Percentiles rank a stretch among this genome's conserved stretches.
These are phyloP conservation scores for Eilema sororculum DNA, from an alignment of 2,888 invertebrate genomes.

Conservation along the genomic window DNA sequence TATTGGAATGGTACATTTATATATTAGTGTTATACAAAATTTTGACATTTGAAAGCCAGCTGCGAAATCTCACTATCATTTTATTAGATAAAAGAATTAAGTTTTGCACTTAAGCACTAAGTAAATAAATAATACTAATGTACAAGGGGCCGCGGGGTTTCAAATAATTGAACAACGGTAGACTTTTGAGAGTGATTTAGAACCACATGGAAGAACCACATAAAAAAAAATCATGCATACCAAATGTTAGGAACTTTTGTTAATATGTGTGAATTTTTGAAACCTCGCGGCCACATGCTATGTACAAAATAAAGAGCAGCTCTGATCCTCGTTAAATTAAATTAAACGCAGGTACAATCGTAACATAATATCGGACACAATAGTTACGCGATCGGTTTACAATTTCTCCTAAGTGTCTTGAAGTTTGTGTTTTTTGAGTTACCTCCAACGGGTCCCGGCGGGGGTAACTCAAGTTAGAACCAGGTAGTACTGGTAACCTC, in stretches of 20 bases:
- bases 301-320: conserved; percentile 63
- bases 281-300: conserved; percentile 50
- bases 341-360: conserved; percentile 22
- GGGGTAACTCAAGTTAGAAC: no score
- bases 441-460: no score
- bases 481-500: no score
- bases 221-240: conserved; percentile 8
- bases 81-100: conserved; percentile 64
- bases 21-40: conserved; percentile 41
- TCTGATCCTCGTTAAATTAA: conserved; percentile 43
- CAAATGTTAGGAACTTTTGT: conserved; percentile 31
- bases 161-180: conserved; percentile 15
- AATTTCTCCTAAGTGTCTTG: neutral
- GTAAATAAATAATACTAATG: conserved; percentile 86
- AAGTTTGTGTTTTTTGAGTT: no score
- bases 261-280: conserved; percentile 18
- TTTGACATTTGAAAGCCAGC: conserved; percentile 65
- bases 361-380: conserved; percentile 4
- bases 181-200: conserved; percentile 20
- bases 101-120: conserved; percentile 79
- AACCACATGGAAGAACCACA: conserved; percentile 20
- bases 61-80: conserved; percentile 73
- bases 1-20: conserved; percentile 54
- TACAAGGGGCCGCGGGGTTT: conserved; percentile 67
- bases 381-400: neutral